phyloP scores from a whole-genome alignment of 2,888 invertebrate genomes.

The Lepidochitona cinerea region DNA sequence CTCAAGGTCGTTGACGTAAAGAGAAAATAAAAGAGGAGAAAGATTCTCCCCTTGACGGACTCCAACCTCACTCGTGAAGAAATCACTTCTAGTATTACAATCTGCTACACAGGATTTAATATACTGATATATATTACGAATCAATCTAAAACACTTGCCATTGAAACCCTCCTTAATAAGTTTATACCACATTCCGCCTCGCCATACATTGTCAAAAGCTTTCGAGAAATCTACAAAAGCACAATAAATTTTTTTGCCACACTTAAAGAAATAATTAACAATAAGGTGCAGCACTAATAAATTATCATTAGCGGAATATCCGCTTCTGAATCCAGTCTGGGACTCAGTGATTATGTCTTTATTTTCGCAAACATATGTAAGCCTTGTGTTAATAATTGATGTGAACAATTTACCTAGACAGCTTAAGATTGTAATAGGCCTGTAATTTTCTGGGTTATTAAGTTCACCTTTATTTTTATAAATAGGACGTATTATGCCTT shows the following conservation, averaged over 20 bases:
- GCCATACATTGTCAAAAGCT: constrained; percentile 5
- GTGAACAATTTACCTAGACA: background rate
- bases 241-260: background rate
- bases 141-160: background rate
- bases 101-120: background rate
- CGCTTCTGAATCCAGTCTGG: background rate
- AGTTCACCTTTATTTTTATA: background rate
- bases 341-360: background rate
- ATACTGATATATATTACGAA: background rate
- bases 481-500: background rate
- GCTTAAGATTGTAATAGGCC: background rate
- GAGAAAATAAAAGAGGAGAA: background rate
- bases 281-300: background rate
- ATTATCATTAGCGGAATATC: background rate
- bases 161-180: background rate
- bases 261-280: background rate
- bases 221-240: background rate
- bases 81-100: background rate
- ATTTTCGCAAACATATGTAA: background rate
- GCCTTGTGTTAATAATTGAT: background rate
- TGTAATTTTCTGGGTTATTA: background rate
- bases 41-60: background rate
- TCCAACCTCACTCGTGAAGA: background rate
- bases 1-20: background rate
- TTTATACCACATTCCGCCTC: background rate